Evolutionary conservation across 92 coral and sea anemone genomes (phyloP).

Genomic region (Palythoa grandiflora): DNA sequence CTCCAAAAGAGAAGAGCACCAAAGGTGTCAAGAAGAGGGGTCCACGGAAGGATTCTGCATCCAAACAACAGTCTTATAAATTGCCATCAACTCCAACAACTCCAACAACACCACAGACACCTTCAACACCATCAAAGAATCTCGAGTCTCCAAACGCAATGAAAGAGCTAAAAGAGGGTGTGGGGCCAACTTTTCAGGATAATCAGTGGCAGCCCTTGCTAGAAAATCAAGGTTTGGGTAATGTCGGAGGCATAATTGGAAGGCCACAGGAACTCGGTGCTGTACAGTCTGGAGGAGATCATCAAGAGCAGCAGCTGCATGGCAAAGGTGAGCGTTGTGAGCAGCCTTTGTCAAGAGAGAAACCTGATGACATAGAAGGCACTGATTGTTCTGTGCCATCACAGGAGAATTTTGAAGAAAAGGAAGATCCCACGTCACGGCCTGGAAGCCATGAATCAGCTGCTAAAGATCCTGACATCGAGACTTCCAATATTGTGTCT

Average conservation of each 20-base stretch:
- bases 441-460: conserved; percentile 4
- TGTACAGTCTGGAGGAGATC: not conserved
- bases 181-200: conserved; percentile 5
- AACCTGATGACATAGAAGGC: not conserved
- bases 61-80: conserved; percentile 25
- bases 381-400: not conserved
- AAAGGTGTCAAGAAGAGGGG: conserved; percentile 37
- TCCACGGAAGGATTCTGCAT: conserved; percentile 11
- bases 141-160: conserved; percentile 11
- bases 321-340: conserved; percentile 3
- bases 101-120: conserved; percentile 49
- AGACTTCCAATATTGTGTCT: conserved; percentile 42
- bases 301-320: not conserved
- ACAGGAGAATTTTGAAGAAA: conserved; percentile 10
- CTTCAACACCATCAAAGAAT: conserved; percentile 39
- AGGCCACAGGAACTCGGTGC: not conserved
- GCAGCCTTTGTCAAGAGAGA: not conserved
- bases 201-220: conserved; percentile 33
- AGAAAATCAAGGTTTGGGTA: conserved; percentile 4
- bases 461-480: conserved; percentile 36
- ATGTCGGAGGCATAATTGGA: not conserved
- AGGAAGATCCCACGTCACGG: not conserved
- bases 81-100: conserved; percentile 52
- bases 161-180: conserved; percentile 21
- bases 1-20: conserved; percentile 20